phyloP scores from a whole-genome alignment of 2,113 vertebrate genomes.

The Butastur rufipennis region DNA sequence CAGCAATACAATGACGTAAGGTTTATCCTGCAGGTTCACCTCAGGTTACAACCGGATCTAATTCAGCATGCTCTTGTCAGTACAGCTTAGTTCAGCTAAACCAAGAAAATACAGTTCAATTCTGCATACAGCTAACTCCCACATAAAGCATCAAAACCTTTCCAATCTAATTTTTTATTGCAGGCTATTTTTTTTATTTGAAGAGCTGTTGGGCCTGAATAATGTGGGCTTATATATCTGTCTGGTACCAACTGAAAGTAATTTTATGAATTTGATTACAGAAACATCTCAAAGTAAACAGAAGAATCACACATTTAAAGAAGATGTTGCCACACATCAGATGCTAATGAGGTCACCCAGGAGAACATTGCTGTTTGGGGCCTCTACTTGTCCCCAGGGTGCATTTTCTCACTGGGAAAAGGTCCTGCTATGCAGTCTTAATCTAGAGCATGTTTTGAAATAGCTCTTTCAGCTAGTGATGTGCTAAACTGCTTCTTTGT shows the following conservation, averaged over 20 bases:
- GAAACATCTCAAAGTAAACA: background rate
- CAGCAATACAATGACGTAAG: slow-evolving; percentile 24
- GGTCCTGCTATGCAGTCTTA: background rate
- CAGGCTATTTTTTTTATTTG: background rate
- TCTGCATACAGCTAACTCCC: slow-evolving; percentile 36
- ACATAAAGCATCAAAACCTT: slow-evolving; percentile 31
- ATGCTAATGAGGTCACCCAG: background rate
- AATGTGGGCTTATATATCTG: background rate
- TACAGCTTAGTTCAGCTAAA: slow-evolving; percentile 60
- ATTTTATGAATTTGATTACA: background rate
- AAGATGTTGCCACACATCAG: background rate
- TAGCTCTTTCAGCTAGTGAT: background rate
- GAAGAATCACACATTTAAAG: background rate
- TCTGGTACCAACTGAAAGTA: slow-evolving; percentile 9
- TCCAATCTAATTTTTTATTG: slow-evolving; percentile 21
- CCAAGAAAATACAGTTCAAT: slow-evolving; percentile 45
- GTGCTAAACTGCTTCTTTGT: background rate
- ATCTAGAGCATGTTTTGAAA: background rate
- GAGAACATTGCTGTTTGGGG: background rate
- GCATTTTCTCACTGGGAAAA: background rate
- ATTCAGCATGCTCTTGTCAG: slow-evolving; percentile 58
- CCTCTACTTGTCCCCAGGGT: background rate
- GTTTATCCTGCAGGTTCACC: slow-evolving; percentile 63
- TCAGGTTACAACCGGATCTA: slow-evolving; percentile 59
- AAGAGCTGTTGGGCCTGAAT: background rate